Evolutionary conservation across 2,797 vertebrate genomes (phyloP).

Genomic region (Acrossocheilus wenchowensis): DNA sequence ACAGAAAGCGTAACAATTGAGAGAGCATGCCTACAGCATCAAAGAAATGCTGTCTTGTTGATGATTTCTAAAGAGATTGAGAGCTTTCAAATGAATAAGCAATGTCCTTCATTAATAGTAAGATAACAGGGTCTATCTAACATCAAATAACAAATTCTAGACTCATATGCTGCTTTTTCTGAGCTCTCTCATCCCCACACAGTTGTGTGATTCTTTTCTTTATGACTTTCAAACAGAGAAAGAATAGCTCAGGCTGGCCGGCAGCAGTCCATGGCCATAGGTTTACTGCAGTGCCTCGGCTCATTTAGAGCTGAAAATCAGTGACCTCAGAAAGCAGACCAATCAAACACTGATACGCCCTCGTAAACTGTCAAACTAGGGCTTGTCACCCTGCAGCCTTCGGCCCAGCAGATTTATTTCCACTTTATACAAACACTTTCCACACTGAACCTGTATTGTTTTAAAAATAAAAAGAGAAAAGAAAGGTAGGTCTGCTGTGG

Average conservation of each 20-base stretch:
- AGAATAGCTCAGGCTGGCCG: background rate
- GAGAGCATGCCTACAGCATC: background rate
- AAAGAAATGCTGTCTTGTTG: background rate
- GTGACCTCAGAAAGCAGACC: constrained; percentile 45
- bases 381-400: constrained; percentile 47
- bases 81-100: constrained; percentile 6
- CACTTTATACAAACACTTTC: constrained; percentile 46
- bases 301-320: constrained; percentile 50
- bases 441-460: background rate
- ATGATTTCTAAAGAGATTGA: background rate
- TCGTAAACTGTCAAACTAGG: constrained; percentile 36
- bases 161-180: background rate
- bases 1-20: background rate
- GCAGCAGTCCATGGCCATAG: background rate
- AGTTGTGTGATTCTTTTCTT: background rate
- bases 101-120: background rate
- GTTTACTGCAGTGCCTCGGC: constrained; percentile 39
- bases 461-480: constrained; percentile 19
- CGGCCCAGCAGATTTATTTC: constrained; percentile 42
- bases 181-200: background rate
- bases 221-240: constrained; percentile 41
- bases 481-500: constrained; percentile 20
- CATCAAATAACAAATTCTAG: constrained; percentile 5
- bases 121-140: background rate
- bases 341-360: constrained; percentile 28